Evolutionary conservation across 2,113 vertebrate species (phyloP), one percentile per base, ranked within the genome.

Genomic region (Seriola aureovittata): DNA sequence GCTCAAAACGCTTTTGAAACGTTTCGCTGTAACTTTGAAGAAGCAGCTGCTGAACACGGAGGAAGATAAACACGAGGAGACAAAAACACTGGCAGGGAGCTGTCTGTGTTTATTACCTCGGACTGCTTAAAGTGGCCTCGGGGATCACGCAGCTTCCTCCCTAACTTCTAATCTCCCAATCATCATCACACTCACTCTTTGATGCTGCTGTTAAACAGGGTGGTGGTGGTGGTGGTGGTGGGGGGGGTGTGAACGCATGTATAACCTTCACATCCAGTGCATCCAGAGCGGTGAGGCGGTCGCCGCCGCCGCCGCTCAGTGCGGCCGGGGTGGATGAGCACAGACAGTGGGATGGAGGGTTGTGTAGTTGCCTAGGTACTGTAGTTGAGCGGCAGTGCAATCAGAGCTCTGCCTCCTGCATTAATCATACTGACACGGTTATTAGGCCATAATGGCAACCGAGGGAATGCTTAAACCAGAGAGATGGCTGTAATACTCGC

Each of bases 401-500:
- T 85, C 85, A 78, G 72, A 79, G 75, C 40, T 21, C 21, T 75
- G 84, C 84, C 65, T 85, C 38, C 42, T 32, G 52, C 87, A 92
- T 94, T 93, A 91, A 94, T 94, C 93, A 93, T 65, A 59, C 78
- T 86, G 92, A 88, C 93, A 88, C 34, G 38, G 85, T 91, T 91
- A 93, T 92, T 92, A 92, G 87, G 86, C 85, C 66, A 78, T 90
- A 91, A 94, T 89, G 91, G 86, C 87, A 75, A 69, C 89, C 76
- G 0, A 71, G 92, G 85, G 88, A 83, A 90, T 80, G 66, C 69
- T 88, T 92, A 75, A 84, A 83, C 64, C 82, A 76, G 82, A 85
- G 67, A 76, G 80, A 85, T 86, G 73, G 86, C 55, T 50, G 86
- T 85, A 89, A 92, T 85, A 83, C 82, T 73, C 52, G 7, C 80